Evolutionary conservation across 2,797 vertebrate species (phyloP).

Genomic region (Eidolon dupreanum): DNA sequence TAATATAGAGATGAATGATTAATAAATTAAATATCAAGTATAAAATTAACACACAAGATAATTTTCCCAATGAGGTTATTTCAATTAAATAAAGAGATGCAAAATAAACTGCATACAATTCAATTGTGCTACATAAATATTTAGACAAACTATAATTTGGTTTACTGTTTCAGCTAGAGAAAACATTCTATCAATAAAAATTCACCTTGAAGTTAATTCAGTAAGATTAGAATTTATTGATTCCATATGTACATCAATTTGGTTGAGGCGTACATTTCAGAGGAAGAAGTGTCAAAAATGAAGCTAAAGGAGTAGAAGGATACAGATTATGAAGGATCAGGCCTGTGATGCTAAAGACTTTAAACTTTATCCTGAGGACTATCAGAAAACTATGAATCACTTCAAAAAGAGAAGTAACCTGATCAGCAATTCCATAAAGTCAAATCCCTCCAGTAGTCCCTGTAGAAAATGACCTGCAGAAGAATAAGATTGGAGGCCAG

Average conservation of each 20-base stretch:
- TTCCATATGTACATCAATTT: background rate
- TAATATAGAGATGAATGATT: background rate
- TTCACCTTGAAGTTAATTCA: background rate
- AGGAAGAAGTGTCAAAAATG: background rate
- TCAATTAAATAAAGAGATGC: background rate
- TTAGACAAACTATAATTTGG: background rate
- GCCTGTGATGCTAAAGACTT: background rate
- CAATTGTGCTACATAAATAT: background rate
- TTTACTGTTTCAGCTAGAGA: background rate
- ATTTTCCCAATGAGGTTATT: background rate
- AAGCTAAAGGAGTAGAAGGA: background rate
- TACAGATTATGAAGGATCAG: background rate
- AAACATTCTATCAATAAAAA: background rate
- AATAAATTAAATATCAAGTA: constrained; percentile 43
- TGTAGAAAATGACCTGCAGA: background rate
- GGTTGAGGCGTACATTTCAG: background rate
- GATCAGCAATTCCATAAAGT: background rate
- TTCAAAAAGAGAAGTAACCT: background rate
- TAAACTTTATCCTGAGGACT: background rate
- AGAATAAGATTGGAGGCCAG: background rate
- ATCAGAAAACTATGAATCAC: constrained; percentile 24
- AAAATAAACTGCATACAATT: background rate
- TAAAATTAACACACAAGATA: constrained; percentile 7
- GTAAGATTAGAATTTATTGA: constrained; percentile 2
- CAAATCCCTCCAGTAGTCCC: background rate